phyloP scores from a whole-genome alignment of 2,797 vertebrate species.

The Podargus strigoides region DNA sequence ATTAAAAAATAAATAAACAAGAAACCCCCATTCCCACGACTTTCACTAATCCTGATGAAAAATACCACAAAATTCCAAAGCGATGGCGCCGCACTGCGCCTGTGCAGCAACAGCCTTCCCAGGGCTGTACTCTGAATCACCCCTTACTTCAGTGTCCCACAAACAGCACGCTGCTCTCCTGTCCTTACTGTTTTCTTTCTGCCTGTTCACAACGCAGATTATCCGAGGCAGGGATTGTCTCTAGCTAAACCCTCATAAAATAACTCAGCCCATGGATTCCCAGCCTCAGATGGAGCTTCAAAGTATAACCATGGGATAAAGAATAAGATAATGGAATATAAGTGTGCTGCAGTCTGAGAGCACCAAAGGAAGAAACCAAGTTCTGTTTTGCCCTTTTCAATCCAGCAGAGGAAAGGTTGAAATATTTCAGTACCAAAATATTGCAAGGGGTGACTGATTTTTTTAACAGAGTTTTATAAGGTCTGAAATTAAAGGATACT shows the following conservation, averaged over 20 bases:
- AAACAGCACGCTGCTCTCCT: accelerated
- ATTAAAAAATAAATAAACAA: neutral
- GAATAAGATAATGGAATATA: accelerated
- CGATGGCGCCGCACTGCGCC: no score
- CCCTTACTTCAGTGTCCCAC: neutral
- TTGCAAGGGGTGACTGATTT: accelerated
- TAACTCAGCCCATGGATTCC: accelerated
- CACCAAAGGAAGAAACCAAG: neutral
- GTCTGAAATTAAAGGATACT: neutral
- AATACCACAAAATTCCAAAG: neutral
- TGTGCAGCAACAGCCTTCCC: accelerated
- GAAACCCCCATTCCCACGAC: neutral
- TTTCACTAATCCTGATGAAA: neutral
- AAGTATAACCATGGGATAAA: neutral
- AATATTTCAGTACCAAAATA: neutral
- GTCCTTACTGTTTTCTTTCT: accelerated
- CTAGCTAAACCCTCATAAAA: neutral
- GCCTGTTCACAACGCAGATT: accelerated
- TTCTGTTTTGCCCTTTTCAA: neutral
- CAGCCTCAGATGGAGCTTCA: neutral
- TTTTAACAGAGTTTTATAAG: neutral
- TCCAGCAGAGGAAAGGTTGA: neutral
- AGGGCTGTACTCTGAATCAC: neutral
- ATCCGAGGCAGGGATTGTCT: accelerated
- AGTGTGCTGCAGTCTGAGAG: accelerated